These are phyloP conservation scores for Clunio marinus DNA, from an alignment of 2,888 invertebrate species.

Conservation along the genomic window DNA sequence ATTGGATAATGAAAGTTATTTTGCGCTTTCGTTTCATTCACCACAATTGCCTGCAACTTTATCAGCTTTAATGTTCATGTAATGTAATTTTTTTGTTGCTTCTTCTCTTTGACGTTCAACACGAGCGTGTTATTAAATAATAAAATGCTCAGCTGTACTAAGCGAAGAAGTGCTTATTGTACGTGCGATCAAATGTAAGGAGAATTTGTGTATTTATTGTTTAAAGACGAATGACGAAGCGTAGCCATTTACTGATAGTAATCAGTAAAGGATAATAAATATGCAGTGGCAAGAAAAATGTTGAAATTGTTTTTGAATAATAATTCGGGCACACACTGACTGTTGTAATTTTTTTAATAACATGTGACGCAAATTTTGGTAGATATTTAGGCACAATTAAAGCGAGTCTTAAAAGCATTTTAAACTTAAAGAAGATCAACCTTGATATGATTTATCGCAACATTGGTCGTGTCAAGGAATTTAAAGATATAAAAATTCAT, in stretches of 20 bases:
- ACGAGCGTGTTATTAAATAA: constrained; percentile 36
- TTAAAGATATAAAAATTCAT: no score
- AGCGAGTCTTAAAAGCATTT: no score
- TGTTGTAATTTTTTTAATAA: not conserved
- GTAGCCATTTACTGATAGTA: constrained; percentile 32
- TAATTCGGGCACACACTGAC: no score
- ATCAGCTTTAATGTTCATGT: constrained; percentile 15
- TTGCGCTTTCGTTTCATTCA: not conserved
- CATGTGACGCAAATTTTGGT: constrained; percentile 4
- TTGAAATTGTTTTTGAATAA: no score
- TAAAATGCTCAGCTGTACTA: constrained; percentile 31
- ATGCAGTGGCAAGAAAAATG: not conserved
- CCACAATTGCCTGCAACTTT: constrained; percentile 18
- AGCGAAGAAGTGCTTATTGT: constrained; percentile 14
- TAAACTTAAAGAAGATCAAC: no score
- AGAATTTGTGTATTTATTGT: not conserved
- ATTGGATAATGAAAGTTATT: constrained; percentile 8
- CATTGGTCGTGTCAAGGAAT: no score
- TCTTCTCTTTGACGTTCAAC: constrained; percentile 13
- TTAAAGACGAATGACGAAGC: constrained; percentile 30
- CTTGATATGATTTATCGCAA: no score
- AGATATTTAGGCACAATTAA: no score
- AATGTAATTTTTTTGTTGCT: constrained; percentile 7
- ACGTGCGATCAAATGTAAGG: not conserved
- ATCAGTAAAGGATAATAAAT: constrained; percentile 3